These are phyloP conservation scores for Seira sanloemensis DNA, from an alignment of 2,888 invertebrate species.

Conservation along the genomic window DNA sequence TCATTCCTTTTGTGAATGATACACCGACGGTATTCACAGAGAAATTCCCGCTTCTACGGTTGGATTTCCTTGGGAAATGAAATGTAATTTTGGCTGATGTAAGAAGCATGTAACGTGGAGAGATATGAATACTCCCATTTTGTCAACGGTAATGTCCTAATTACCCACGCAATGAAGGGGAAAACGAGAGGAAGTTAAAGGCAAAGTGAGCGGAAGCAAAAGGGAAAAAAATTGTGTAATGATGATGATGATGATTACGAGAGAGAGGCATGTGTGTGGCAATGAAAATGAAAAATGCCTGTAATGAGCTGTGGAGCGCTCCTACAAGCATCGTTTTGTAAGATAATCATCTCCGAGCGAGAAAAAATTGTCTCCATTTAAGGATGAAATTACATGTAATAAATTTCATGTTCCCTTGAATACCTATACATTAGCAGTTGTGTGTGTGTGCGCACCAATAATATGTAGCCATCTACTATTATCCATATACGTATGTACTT, in stretches of 20 bases:
- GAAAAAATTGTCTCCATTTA: slow-evolving; percentile 13
- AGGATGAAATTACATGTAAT: slow-evolving; percentile 9
- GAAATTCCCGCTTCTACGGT: background rate
- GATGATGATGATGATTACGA: background rate
- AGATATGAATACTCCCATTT: background rate
- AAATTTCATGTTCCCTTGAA: background rate
- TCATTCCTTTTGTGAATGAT: background rate
- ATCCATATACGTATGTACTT: no score
- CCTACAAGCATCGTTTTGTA: background rate
- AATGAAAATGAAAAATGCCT: slow-evolving; percentile 8
- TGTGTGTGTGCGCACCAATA: background rate
- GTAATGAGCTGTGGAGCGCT: slow-evolving; percentile 15
- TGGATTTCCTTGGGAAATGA: background rate
- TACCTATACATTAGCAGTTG: background rate
- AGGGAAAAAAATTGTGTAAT: background rate
- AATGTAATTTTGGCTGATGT: background rate
- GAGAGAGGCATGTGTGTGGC: background rate
- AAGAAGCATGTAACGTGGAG: background rate
- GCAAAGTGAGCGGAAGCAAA: background rate
- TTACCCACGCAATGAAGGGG: slow-evolving; percentile 9
- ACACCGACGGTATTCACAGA: background rate
- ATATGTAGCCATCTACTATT: no score
- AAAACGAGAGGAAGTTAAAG: background rate
- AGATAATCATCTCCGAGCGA: background rate
- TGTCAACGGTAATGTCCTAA: slow-evolving; percentile 10